Evolutionary conservation across 35 echinoderm and acorn worm genomes (phyloP).

Genomic region (Holothuria glaberrima): DNA sequence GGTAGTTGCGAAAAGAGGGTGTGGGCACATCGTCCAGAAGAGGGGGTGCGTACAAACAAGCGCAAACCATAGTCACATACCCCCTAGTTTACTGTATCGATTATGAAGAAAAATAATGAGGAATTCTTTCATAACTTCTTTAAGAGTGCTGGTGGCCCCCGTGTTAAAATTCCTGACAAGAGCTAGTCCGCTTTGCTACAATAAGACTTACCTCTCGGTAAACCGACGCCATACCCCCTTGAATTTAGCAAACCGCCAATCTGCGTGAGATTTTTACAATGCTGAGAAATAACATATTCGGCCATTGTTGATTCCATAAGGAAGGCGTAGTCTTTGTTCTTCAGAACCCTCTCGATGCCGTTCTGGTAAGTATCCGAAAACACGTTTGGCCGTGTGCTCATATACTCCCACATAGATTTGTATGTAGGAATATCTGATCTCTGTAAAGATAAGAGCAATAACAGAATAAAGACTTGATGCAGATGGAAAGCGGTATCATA

Average conservation of each 20-base stretch:
- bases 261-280: slow-evolving; percentile 94
- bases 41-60: too few species aligned
- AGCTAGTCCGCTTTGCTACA: too few species aligned
- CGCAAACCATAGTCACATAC: too few species aligned
- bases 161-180: too few species aligned
- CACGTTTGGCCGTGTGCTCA: slow-evolving; percentile 67
- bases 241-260: slow-evolving; percentile 96
- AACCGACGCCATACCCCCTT: slow-evolving; percentile 88
- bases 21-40: too few species aligned
- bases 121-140: too few species aligned
- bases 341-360: slow-evolving; percentile 78
- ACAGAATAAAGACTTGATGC: neutral
- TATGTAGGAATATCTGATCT: slow-evolving; percentile 91
- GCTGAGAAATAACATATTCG: slow-evolving; percentile 75
- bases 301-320: slow-evolving; percentile 96
- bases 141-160: too few species aligned
- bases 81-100: too few species aligned
- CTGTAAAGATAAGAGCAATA: slow-evolving; percentile 59
- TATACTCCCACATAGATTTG: slow-evolving; percentile 90
- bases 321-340: slow-evolving; percentile 89
- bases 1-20: too few species aligned
- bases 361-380: slow-evolving; percentile 82
- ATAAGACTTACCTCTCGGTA: slow-evolving; percentile 72
- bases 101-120: too few species aligned
- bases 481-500: too few species aligned